Evolutionary conservation across 35 echinoderm and acorn worm species (phyloP).

Genomic region (Acanthaster planci): DNA sequence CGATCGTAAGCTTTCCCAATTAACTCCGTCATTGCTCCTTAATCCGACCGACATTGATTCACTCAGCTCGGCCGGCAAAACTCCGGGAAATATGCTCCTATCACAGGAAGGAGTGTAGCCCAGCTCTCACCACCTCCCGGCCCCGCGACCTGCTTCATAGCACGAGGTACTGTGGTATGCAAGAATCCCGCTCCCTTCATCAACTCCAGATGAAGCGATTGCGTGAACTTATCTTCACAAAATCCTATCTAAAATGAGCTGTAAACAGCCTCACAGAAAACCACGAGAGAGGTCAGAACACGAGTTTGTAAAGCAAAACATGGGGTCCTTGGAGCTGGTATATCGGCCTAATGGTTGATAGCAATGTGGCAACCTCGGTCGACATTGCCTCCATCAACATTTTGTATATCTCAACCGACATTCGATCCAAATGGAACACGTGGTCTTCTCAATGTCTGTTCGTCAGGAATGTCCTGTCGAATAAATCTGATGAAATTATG

Average conservation of each 20-base stretch:
- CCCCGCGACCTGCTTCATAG: no score
- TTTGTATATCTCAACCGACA: background rate
- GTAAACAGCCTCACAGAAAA: constrained; percentile 6
- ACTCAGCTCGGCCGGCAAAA: background rate
- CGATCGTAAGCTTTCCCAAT: background rate
- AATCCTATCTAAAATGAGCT: background rate
- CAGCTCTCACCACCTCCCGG: constrained; percentile 7
- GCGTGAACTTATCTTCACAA: background rate
- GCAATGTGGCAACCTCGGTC: background rate
- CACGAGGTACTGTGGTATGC: no score
- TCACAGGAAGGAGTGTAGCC: background rate
- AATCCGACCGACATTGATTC: constrained; percentile 5
- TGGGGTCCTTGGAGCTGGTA: no score
- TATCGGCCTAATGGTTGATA: background rate
- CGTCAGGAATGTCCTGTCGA: no score
- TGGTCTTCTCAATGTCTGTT: no score
- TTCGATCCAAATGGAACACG: no score
- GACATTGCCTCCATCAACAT: background rate
- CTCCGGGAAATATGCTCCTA: background rate
- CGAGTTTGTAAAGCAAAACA: background rate
- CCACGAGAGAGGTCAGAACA: background rate
- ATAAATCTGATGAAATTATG: no score
- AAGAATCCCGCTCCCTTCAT: background rate
- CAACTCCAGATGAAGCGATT: background rate
- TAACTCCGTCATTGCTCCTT: constrained; percentile 19